Percentiles rank a stretch among this genome's conserved stretches.
These are phyloP conservation scores for Temnothorax curvispinosus DNA, from an alignment of 1,140 invertebrate species.

Conservation along the genomic window DNA sequence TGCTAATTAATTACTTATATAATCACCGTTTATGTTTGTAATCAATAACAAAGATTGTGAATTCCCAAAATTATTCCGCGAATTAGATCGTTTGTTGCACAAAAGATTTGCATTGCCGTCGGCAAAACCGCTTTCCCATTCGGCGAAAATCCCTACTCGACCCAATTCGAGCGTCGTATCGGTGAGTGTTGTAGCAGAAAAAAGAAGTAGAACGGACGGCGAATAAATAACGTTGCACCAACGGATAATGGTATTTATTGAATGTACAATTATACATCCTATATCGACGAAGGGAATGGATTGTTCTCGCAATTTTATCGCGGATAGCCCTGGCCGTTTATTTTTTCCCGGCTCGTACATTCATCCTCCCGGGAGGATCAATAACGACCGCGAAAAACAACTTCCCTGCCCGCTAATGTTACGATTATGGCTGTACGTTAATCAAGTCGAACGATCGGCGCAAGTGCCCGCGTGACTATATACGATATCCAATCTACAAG, in stretches of 20 bases:
- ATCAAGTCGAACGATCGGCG: conserved; percentile 39
- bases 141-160: conserved; percentile 28
- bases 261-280: conserved; percentile 40
- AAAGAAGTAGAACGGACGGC: neutral
- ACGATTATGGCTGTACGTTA: conserved; percentile 48
- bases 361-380: conserved; percentile 21
- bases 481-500: neutral
- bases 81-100: neutral
- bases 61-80: conserved; percentile 9
- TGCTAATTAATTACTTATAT: neutral
- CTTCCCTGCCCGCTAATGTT: conserved; percentile 38
- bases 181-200: neutral
- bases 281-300: conserved; percentile 4
- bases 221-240: conserved; percentile 47
- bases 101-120: conserved; percentile 33
- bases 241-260: conserved; percentile 42
- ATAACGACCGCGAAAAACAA: conserved; percentile 61
- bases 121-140: conserved; percentile 17
- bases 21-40: neutral
- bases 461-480: conserved; percentile 4
- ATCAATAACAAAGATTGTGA: neutral
- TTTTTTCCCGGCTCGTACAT: conserved; percentile 34
- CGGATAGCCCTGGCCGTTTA: neutral
- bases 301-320: conserved; percentile 37
- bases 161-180: conserved; percentile 24